Base-by-base conservation (phyloP, 2,888 invertebrate species). In the Dorcus hopei region DNA sequence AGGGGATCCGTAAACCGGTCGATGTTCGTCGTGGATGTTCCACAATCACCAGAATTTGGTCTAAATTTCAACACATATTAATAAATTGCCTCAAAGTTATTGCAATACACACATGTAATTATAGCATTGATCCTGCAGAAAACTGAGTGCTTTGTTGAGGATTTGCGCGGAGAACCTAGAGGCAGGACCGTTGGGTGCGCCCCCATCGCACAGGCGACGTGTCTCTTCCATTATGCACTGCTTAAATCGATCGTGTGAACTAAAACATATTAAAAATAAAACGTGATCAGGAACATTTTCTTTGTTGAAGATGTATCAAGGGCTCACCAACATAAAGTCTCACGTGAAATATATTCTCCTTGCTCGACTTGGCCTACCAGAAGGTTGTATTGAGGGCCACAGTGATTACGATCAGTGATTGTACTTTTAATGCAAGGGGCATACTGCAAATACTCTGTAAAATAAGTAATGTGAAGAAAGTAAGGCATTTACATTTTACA, bases 341-440 rank as follows among this genome's bases (percentile, higher is more conserved):
- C 77, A 68, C 82, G 79, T 19, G 82, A 81, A 58, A 82, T 81
- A 8, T 74, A 68, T 58, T 81, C 80, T 39, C 80, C 80, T 67
- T 81, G 82, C 2, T 82, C 80, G 7, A 84, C 84, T 72, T 84
- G 83, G 60, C 82, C 80, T 1, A 84, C 84, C 38, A 85, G 74
- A 42, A 82, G 75, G 57, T 80, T 79, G 69, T 85, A 85, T 63
- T 84, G 82, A 41, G 77, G 76, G 3, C 83, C 83, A 67, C 85
- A 85, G 63, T 83, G 82, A 26, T 76, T 76, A 50, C 79, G 77
- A 65, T 83, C 80, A 3, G 82, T 81, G 43, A 85, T 80, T 2
- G 85, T 84, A 51, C 80, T 80, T 72, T 85, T 84, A 66, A 85
- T 82, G 70, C 86, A 86, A 11, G 82, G 79, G 0, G 85, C 85